Evolutionary conservation across 2,113 vertebrate genomes (phyloP).

Genomic region (Oreochromis aureus): DNA sequence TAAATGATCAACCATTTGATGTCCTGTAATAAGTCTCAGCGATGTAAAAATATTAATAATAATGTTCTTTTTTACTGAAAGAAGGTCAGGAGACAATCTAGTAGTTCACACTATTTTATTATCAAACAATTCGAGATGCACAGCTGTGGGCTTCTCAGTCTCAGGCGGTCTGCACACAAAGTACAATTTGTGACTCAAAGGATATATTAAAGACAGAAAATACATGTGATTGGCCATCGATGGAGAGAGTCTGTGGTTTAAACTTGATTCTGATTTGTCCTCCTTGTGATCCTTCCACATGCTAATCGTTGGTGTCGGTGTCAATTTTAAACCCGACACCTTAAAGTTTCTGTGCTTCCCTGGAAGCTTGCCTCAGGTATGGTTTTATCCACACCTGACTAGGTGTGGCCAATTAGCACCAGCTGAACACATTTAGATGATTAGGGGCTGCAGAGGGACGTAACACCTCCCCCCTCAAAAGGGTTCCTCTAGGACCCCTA

Average conservation of each 20-base stretch:
- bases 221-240: not conserved
- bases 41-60: not conserved
- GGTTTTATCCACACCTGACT: too few species aligned
- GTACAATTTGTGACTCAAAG: not conserved
- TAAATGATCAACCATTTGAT: not conserved
- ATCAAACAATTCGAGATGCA: not conserved
- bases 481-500: too few species aligned
- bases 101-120: not conserved
- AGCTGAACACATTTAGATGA: too few species aligned
- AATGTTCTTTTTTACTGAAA: not conserved
- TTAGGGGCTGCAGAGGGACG: too few species aligned
- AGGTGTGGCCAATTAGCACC: too few species aligned
- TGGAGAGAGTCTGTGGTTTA: not conserved
- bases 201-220: not conserved
- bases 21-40: not conserved
- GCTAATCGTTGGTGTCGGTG: accelerated
- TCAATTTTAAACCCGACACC: not conserved
- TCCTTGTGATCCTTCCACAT: accelerated
- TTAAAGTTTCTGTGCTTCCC: not conserved
- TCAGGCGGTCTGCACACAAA: not conserved
- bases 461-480: too few species aligned
- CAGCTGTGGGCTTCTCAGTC: not conserved
- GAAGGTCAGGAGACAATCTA: not conserved
- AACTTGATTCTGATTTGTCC: not conserved
- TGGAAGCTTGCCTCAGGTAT: too few species aligned